These are phyloP conservation scores for Stomatorhinus ivindoensis DNA, from an alignment of 2,113 vertebrate genomes.

Conservation along the genomic window DNA sequence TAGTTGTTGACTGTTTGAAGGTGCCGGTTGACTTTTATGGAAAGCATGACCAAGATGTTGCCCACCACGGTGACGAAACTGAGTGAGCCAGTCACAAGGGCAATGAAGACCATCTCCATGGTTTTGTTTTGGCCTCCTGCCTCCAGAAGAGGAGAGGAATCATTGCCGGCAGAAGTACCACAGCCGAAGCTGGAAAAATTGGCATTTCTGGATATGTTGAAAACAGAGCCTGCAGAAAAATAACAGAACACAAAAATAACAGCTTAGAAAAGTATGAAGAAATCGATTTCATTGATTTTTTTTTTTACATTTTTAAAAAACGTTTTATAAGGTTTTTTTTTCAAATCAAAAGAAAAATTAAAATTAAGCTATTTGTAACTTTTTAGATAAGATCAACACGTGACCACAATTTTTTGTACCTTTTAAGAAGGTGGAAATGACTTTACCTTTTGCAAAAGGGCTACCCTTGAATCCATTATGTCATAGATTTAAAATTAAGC, in stretches of 20 bases:
- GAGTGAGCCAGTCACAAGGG: conserved; percentile 84
- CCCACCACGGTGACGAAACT: conserved; percentile 94
- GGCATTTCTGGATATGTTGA: conserved; percentile 58
- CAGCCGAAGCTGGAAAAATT: conserved; percentile 68
- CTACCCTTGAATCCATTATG: neutral
- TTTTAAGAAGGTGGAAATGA: neutral
- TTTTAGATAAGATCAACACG: neutral
- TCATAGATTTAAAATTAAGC: neutral
- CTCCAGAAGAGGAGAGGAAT: conserved; percentile 50
- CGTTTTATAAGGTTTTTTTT: conserved; percentile 1
- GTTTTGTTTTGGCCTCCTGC: conserved; percentile 73
- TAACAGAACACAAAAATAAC: conserved; percentile 22
- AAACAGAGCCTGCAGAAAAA: conserved; percentile 56
- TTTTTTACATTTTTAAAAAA: neutral
- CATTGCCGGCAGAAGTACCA: conserved; percentile 52
- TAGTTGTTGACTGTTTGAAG: conserved; percentile 98
- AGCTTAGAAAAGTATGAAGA: neutral
- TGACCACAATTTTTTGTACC: neutral
- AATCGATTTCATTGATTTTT: neutral
- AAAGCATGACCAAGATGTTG: conserved; percentile 96
- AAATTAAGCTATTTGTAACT: neutral
- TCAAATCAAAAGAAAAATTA: neutral
- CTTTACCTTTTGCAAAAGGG: neutral
- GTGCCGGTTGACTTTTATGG: conserved; percentile 97
- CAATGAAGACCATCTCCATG: conserved; percentile 91